Evolutionary conservation across 2,113 vertebrate genomes (phyloP).

Genomic region (Micronycteris hirsuta): DNA sequence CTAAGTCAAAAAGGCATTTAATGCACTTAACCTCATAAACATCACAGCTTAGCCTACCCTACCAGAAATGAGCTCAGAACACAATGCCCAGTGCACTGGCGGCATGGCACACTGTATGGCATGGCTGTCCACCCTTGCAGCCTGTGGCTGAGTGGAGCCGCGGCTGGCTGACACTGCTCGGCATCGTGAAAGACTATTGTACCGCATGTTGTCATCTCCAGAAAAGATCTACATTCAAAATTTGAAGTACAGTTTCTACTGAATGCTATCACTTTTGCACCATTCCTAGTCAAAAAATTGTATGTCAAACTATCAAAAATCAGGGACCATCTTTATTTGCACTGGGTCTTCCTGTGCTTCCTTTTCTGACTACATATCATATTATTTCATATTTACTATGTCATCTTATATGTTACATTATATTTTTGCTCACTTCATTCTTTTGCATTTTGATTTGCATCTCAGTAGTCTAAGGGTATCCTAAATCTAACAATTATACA

Average conservation of each 20-base stretch:
- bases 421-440: neutral
- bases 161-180: neutral
- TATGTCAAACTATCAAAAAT: neutral
- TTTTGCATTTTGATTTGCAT: constrained; percentile 1
- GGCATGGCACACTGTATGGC: neutral
- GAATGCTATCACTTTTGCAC: neutral
- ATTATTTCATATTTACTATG: neutral
- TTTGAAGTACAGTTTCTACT: neutral
- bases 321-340: neutral
- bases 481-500: neutral
- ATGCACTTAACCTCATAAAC: neutral
- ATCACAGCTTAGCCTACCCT: neutral
- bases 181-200: neutral
- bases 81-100: neutral
- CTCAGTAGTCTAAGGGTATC: neutral
- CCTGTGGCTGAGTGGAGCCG: neutral
- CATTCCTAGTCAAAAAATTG: neutral
- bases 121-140: neutral
- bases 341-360: neutral
- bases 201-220: neutral
- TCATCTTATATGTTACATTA: neutral
- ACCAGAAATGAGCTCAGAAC: neutral
- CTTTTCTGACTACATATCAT: neutral
- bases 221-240: neutral
- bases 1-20: neutral